Evolutionary conservation across 2,113 vertebrate genomes (phyloP), one percentile per base, ranked within the genome.

Genomic region (Sapayoa aenigma): DNA sequence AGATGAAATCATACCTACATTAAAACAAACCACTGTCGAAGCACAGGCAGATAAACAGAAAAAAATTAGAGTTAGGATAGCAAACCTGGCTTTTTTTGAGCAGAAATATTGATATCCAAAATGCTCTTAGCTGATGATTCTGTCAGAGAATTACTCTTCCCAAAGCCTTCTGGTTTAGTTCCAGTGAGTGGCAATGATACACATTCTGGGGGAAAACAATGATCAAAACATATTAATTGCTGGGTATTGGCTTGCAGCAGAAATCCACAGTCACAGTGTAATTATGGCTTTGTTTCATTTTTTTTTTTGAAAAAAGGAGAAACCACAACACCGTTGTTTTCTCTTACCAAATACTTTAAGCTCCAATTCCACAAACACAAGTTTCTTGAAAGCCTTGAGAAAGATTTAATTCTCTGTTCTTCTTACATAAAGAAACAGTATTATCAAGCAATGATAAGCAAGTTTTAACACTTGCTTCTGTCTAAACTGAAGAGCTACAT

Each of bases 41-140:
- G 24, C n/a, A 79, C 27, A 63, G 18, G 53, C 23, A 95, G 42
- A 74, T 27, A 53, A 94, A 63, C 33, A 88, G 24, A 31, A 55
- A 63, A 67, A 50, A 69, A 63, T 19, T 9, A 30, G 24, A 69
- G 14, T 63, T 76, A 84, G 49, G 25, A 53, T 75, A 89, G 67
- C 87, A 95, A 83, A 97, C 87, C 91, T 93, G 53, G 24, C 13
- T 76, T 58, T 59, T 96, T 95, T 65, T 11, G 66, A 87, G 83
- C 58, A 88, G 76, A 80, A 53, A 37, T 59, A 42, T 11, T 71
- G 35, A 81, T n/a, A 87, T 79, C 69, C 46, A 89, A 75, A 94
- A 92, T 6, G 3, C 28, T 80, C 42, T 46, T 28, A 82, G 66
- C 30, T 39, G 62, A 47, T 66, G 77, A 63, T 65, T 94, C 95